Conservation (phyloP, 2,888 invertebrate species). For the Neoaliturus tenellus region DNA sequence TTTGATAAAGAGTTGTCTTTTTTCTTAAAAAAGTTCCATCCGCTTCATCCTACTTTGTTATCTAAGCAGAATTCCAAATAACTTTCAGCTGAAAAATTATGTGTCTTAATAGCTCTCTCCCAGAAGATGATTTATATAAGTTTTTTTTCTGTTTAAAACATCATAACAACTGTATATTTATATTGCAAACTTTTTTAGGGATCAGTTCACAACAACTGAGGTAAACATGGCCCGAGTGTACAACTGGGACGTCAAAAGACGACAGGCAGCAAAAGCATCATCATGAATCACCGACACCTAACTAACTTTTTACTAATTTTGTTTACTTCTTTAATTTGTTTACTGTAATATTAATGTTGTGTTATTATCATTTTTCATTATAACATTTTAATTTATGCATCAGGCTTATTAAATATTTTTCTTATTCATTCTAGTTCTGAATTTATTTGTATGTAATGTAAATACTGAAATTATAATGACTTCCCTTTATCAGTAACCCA, state of each 20-base stretch:
- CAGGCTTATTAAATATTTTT: conserved; percentile 21
- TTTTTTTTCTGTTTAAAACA: too few species aligned
- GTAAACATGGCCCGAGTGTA: conserved; percentile 99
- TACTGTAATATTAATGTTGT: neutral
- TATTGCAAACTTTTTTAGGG: conserved; percentile 82
- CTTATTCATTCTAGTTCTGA: neutral
- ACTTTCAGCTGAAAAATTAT: too few species aligned
- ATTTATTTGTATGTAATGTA: too few species aligned
- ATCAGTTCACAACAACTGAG: conserved; percentile 98
- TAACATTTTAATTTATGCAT: neutral
- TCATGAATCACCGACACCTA: conserved; percentile 40
- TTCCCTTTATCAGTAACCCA: too few species aligned
- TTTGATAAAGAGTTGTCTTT: too few species aligned
- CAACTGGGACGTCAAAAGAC: conserved; percentile 97
- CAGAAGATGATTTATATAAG: too few species aligned
- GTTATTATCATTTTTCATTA: conserved; percentile 3
- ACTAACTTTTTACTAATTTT: neutral
- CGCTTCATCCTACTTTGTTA: too few species aligned
- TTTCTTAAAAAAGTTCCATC: too few species aligned
- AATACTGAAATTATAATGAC: too few species aligned
- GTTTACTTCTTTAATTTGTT: neutral
- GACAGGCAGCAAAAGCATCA: conserved; percentile 82
- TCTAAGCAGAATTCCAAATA: too few species aligned
- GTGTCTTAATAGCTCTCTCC: too few species aligned
- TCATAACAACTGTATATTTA: too few species aligned